Evolutionary conservation across 2,797 vertebrate genomes (phyloP).

Genomic region (Tympanoctomys barrerae): DNA sequence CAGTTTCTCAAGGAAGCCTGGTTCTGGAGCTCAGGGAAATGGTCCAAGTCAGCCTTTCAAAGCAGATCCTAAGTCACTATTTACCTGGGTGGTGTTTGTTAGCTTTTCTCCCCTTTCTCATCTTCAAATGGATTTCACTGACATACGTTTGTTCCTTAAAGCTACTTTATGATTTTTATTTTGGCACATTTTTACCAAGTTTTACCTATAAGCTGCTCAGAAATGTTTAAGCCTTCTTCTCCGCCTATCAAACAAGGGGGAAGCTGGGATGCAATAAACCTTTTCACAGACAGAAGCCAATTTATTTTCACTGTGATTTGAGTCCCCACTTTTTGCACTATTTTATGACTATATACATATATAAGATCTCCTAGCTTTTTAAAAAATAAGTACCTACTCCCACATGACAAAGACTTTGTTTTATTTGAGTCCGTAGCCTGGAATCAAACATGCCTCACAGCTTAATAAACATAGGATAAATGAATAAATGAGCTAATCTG

Average conservation of each 20-base stretch:
- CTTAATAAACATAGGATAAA: neutral
- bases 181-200: neutral
- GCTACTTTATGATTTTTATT: neutral
- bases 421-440: neutral
- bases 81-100: neutral
- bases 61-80: neutral
- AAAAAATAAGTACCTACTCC: neutral
- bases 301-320: neutral
- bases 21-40: neutral
- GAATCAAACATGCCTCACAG: neutral
- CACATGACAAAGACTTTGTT: neutral
- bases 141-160: neutral
- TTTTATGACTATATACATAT: neutral
- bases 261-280: neutral
- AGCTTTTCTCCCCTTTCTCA: neutral
- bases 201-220: neutral
- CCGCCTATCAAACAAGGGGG: neutral
- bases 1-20: neutral
- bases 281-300: neutral
- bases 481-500: neutral
- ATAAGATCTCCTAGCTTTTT: neutral
- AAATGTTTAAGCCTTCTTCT: neutral
- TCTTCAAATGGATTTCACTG: neutral
- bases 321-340: accelerated
- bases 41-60: neutral